These are phyloP conservation scores for Perithous albicinctus DNA, from an alignment of 2,888 invertebrate species.

Conservation along the genomic window DNA sequence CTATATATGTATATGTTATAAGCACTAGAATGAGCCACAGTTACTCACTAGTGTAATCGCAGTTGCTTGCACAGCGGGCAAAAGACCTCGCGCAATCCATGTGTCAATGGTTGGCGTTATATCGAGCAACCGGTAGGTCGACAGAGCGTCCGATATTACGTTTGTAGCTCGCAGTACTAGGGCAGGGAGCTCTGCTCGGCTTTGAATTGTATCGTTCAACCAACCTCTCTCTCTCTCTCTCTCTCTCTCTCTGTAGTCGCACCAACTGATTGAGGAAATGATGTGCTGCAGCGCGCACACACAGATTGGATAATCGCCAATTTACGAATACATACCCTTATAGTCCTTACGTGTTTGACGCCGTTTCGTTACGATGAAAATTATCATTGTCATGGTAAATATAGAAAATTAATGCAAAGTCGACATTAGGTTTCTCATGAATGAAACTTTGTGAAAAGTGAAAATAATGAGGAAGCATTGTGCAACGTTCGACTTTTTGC, in stretches of 20 bases:
- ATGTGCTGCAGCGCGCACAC: constrained; percentile 64
- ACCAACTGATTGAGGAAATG: constrained; percentile 75
- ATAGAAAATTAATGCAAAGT: no score
- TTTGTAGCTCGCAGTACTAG: constrained; percentile 29
- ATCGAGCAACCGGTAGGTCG: constrained; percentile 56
- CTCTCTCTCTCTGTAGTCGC: constrained; percentile 52
- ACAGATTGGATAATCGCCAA: constrained; percentile 73
- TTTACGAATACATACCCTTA: constrained; percentile 66
- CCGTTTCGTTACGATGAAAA: constrained; percentile 66
- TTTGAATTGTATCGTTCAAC: constrained; percentile 62
- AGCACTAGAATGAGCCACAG: constrained; percentile 3
- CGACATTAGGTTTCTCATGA: no score
- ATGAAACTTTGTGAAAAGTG: no score
- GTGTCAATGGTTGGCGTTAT: constrained; percentile 66
- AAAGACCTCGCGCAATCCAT: constrained; percentile 53
- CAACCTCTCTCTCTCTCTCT: constrained; percentile 55
- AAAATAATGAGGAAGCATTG: no score
- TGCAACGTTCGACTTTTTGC: no score
- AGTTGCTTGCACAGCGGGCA: constrained; percentile 21
- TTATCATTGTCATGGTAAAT: constrained; percentile 16
- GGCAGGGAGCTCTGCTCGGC: constrained; percentile 50
- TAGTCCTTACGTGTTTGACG: constrained; percentile 69
- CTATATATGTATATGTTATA: not conserved
- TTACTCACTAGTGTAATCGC: constrained; percentile 47
- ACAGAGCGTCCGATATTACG: constrained; percentile 47